phyloP scores from a whole-genome alignment of 2,888 invertebrate species.

The Corbicula japonica region DNA sequence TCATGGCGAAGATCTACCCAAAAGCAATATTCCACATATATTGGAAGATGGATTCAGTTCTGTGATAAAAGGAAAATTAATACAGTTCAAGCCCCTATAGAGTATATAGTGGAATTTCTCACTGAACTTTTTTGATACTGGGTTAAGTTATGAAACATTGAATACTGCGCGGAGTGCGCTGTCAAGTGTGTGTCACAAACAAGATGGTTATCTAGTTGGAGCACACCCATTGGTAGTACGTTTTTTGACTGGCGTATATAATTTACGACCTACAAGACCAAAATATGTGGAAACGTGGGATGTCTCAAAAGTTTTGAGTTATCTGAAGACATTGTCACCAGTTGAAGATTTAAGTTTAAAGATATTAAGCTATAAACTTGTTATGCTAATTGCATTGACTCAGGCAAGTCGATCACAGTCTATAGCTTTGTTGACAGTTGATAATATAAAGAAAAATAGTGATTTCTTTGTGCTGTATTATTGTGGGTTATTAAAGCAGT shows the following conservation, averaged over 20 bases:
- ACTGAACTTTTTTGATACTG: conserved; percentile 22
- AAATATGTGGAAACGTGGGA: conserved; percentile 37
- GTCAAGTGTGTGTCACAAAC: conserved; percentile 39
- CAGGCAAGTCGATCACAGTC: conserved; percentile 19
- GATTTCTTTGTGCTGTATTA: conserved; percentile 18
- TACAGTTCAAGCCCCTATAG: conserved; percentile 39
- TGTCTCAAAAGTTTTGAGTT: conserved; percentile 33
- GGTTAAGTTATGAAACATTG: conserved; percentile 59
- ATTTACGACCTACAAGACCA: conserved; percentile 32
- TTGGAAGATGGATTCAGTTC: conserved; percentile 58
- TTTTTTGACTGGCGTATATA: conserved; percentile 62
- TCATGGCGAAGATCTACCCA: conserved; percentile 54
- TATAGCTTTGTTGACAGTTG: conserved; percentile 12
- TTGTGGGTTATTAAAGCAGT: conserved; percentile 26
- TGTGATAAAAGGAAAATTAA: conserved; percentile 51
- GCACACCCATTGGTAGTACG: conserved; percentile 50
- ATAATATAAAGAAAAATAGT: conserved; percentile 6
- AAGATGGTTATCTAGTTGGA: conserved; percentile 36
- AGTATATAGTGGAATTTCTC: conserved; percentile 17
- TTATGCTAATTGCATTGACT: conserved; percentile 40
- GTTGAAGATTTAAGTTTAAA: conserved; percentile 20
- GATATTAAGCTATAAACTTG: conserved; percentile 19
- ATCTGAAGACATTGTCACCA: conserved; percentile 29
- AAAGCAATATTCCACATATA: conserved; percentile 52
- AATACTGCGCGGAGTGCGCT: conserved; percentile 53